phyloP scores from a whole-genome alignment of 2,797 vertebrate genomes.

The Arrhamphus sclerolepis region DNA sequence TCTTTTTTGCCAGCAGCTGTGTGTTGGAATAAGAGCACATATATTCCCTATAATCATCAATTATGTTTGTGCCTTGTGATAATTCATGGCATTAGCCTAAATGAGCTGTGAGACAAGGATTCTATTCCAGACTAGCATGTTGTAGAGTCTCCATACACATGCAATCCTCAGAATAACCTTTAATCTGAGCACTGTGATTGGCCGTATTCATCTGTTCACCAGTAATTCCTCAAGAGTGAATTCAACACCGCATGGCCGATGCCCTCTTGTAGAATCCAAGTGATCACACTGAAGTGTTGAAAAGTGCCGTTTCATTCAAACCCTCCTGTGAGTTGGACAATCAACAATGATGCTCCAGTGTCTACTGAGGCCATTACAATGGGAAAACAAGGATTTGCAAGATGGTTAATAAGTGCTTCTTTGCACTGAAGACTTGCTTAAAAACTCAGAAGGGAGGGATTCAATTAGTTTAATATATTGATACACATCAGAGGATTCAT shows the following conservation, averaged over 20 bases:
- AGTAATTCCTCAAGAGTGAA: slow-evolving; percentile 60
- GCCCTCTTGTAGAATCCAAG: slow-evolving; percentile 25
- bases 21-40: slow-evolving; percentile 47
- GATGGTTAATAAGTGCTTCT: slow-evolving; percentile 37
- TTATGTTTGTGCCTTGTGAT: slow-evolving; percentile 59
- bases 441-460: slow-evolving; percentile 32
- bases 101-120: slow-evolving; percentile 51
- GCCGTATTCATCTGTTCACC: slow-evolving; percentile 70
- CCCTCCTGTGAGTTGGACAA: slow-evolving; percentile 37
- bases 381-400: slow-evolving; percentile 26
- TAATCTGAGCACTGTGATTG: slow-evolving; percentile 62
- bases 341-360: slow-evolving; percentile 44
- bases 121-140: slow-evolving; percentile 43
- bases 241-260: slow-evolving; percentile 51
- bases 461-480: slow-evolving; percentile 41
- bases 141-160: slow-evolving; percentile 39
- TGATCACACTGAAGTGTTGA: slow-evolving; percentile 28
- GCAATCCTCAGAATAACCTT: slow-evolving; percentile 58
- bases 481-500: slow-evolving; percentile 19
- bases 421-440: slow-evolving; percentile 23
- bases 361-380: slow-evolving; percentile 29
- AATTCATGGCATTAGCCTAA: slow-evolving; percentile 59
- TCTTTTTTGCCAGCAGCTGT: slow-evolving; percentile 53
- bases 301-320: slow-evolving; percentile 27
- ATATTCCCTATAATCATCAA: slow-evolving; percentile 46